Conservation (phyloP, 2,888 invertebrate genomes). For the Gryllus longicercus region DNA sequence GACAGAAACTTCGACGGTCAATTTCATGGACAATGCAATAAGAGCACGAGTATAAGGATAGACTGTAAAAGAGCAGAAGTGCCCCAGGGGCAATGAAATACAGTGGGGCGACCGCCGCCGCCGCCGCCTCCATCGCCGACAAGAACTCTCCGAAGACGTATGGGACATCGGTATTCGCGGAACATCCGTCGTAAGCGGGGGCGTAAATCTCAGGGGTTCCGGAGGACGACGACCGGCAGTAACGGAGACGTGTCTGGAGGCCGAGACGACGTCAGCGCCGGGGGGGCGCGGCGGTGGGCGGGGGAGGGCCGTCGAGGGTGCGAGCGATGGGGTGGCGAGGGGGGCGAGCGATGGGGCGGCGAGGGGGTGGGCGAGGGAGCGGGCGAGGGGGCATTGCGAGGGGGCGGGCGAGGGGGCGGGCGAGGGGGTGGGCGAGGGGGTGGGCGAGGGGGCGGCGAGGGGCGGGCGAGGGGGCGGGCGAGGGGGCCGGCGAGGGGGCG, state of each 20-base stretch:
- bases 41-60: too few species aligned
- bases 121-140: neutral
- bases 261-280: neutral
- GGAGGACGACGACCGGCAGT: neutral
- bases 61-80: neutral
- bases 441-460: too few species aligned
- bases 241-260: conserved; percentile 7
- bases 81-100: neutral
- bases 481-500: too few species aligned
- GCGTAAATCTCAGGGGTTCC: neutral
- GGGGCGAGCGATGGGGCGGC: neutral
- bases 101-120: neutral
- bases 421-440: too few species aligned
- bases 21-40: too few species aligned
- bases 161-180: conserved; percentile 17
- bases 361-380: neutral
- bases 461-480: too few species aligned
- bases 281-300: neutral
- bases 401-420: too few species aligned
- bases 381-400: too few species aligned
- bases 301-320: too few species aligned
- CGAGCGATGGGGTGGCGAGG: neutral
- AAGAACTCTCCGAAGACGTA: neutral
- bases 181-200: conserved; percentile 17
- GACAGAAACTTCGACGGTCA: too few species aligned